Evolutionary conservation across 2,797 vertebrate genomes (phyloP).

Genomic region (Huso huso): DNA sequence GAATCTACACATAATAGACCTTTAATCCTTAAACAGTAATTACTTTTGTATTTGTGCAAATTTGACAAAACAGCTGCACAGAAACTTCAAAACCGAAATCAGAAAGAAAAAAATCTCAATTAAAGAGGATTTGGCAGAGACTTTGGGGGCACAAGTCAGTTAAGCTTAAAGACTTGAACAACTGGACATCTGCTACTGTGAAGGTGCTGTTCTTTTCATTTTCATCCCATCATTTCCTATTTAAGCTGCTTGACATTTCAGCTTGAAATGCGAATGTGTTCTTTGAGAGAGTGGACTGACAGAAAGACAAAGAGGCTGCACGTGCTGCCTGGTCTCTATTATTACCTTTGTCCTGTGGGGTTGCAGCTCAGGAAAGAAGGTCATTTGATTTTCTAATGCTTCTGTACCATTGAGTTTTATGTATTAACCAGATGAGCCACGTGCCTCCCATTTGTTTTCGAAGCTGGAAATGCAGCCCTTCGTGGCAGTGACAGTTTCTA

Average conservation of each 20-base stretch:
- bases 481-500: too few species aligned
- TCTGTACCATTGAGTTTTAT: too few species aligned
- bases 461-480: too few species aligned
- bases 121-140: not conserved
- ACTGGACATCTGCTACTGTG: constrained; percentile 8
- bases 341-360: not conserved
- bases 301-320: not conserved
- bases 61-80: constrained; percentile 42
- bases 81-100: not conserved
- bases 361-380: constrained; percentile 5
- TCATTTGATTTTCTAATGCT: constrained; percentile 3
- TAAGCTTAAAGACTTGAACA: not conserved
- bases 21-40: constrained; percentile 24
- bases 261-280: not conserved
- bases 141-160: not conserved
- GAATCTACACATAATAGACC: constrained; percentile 16
- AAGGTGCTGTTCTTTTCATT: not conserved
- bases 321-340: not conserved
- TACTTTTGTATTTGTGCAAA: constrained; percentile 25
- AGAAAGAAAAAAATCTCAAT: constrained; percentile 2
- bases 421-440: too few species aligned
- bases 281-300: not conserved
- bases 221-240: not conserved
- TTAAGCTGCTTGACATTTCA: not conserved
- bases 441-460: too few species aligned